Evolutionary conservation across 2,113 vertebrate genomes (phyloP).

Genomic region (Actenoides lindsayi): DNA sequence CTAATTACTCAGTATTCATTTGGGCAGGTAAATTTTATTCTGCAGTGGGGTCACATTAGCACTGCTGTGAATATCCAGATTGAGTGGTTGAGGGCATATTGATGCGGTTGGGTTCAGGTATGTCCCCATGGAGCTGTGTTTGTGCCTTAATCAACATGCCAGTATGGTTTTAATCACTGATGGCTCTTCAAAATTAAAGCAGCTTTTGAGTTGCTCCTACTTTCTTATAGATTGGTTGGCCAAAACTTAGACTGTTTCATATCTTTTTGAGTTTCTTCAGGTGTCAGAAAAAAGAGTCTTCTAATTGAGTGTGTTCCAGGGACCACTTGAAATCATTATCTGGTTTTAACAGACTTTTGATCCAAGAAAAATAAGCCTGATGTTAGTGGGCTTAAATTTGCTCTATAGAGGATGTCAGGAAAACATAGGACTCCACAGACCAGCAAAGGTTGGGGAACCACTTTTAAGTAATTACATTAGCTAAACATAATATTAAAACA

Average conservation of each 20-base stretch:
- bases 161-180: not conserved
- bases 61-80: not conserved
- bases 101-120: not conserved
- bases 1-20: not conserved
- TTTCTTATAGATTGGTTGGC: not conserved
- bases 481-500: not conserved
- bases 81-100: not conserved
- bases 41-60: rapidly evolving
- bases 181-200: not conserved
- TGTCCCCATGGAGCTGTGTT: not conserved
- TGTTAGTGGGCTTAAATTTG: not conserved
- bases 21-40: not conserved
- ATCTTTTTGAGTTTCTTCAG: not conserved
- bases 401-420: not conserved
- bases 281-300: not conserved
- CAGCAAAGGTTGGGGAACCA: not conserved
- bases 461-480: not conserved
- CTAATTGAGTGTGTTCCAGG: not conserved
- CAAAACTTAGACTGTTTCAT: not conserved
- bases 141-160: not conserved
- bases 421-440: not conserved
- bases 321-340: not conserved
- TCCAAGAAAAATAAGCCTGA: not conserved
- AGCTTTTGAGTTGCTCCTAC: not conserved
- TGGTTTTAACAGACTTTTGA: not conserved